Evolutionary conservation across 2,797 vertebrate genomes (phyloP).

Genomic region (Argentina silus): DNA sequence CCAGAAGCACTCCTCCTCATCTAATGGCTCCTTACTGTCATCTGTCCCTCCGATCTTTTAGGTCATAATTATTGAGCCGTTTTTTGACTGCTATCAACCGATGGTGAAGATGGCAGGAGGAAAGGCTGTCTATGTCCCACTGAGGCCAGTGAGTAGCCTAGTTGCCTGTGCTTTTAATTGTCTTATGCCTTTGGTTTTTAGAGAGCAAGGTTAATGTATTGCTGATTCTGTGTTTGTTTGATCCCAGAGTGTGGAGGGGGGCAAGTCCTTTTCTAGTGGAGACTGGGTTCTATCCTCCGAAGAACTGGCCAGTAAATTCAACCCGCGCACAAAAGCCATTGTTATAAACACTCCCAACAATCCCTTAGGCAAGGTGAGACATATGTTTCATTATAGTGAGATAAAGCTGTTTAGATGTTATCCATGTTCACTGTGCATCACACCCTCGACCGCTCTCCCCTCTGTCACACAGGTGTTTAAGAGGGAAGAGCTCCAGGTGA

Average conservation of each 20-base stretch:
- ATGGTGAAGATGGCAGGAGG: conserved; percentile 94
- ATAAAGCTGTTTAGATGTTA: not conserved
- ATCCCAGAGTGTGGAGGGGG: conserved; percentile 67
- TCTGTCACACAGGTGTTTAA: conserved; percentile 83
- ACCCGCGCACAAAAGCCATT: conserved; percentile 85
- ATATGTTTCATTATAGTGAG: not conserved
- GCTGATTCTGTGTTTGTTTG: not conserved
- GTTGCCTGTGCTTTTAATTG: not conserved
- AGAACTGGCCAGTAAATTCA: conserved; percentile 90
- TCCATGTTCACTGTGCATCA: not conserved
- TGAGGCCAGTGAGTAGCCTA: conserved; percentile 81
- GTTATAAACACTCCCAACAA: conserved; percentile 96
- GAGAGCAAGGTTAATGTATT: conserved; percentile 25
- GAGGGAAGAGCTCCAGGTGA: conserved; percentile 82
- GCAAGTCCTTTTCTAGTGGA: conserved; percentile 76
- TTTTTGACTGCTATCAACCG: conserved; percentile 92
- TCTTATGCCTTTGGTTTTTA: conserved; percentile 16
- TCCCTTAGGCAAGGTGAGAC: conserved; percentile 91
- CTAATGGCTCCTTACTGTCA: not conserved
- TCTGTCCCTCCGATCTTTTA: conserved; percentile 48
- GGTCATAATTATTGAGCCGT: conserved; percentile 96
- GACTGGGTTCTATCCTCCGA: conserved; percentile 86
- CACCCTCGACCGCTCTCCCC: not conserved
- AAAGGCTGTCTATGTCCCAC: conserved; percentile 82
- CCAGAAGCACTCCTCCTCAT: not conserved